phyloP scores from a whole-genome alignment of 1,140 invertebrate genomes.

The Geopemphigus sp. region DNA sequence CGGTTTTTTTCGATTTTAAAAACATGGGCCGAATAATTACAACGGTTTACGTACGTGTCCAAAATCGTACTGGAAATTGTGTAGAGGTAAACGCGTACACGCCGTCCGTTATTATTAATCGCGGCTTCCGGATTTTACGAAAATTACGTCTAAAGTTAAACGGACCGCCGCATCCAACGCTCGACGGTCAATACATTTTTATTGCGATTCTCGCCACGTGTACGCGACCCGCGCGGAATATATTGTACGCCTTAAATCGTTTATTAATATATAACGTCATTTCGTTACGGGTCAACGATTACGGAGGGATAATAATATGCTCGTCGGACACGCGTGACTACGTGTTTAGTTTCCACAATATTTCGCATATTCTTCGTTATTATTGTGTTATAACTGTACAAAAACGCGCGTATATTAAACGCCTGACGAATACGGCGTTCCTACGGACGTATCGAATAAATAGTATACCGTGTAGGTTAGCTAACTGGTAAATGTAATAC shows the following conservation, averaged over 20 bases:
- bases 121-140: too few relatives aligned
- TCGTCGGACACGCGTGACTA: neutral
- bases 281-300: neutral
- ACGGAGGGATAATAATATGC: neutral
- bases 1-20: too few relatives aligned
- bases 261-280: neutral
- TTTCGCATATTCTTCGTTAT: neutral
- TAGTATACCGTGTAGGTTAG: neutral
- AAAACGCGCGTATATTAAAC: neutral
- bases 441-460: neutral
- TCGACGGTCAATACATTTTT: too few relatives aligned
- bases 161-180: too few relatives aligned
- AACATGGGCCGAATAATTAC: too few relatives aligned
- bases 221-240: neutral
- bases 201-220: neutral
- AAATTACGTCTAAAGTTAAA: too few relatives aligned
- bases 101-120: too few relatives aligned
- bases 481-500: too few relatives aligned
- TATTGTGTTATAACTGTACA: neutral
- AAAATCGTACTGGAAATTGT: too few relatives aligned
- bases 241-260: too few relatives aligned
- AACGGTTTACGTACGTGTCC: too few relatives aligned
- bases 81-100: too few relatives aligned
- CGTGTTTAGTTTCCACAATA: neutral
- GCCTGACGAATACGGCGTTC: neutral